phyloP scores from a whole-genome alignment of 2,888 invertebrate genomes.

The Spisula solida region DNA sequence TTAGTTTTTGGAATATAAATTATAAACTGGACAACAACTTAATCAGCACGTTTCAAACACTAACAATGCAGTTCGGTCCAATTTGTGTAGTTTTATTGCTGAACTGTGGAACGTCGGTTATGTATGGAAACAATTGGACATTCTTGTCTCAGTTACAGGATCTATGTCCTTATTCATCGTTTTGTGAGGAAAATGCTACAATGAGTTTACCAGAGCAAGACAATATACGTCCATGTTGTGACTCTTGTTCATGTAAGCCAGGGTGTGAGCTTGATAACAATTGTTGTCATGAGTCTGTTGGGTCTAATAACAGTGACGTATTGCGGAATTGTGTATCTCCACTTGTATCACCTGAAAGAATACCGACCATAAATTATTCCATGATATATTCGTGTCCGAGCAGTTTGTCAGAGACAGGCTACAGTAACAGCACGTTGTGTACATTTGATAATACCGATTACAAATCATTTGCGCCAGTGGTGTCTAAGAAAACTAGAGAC shows the following conservation, averaged over 20 bases:
- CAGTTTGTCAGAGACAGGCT: not conserved
- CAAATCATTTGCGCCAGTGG: not conserved
- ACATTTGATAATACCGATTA: not conserved
- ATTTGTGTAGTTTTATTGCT: not conserved
- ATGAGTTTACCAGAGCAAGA: not conserved
- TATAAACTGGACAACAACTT: too few species aligned
- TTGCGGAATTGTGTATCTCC: not conserved
- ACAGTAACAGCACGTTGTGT: not conserved
- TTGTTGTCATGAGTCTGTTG: not conserved
- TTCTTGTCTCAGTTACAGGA: not conserved
- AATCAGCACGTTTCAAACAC: too few species aligned
- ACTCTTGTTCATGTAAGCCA: not conserved
- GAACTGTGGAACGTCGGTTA: not conserved
- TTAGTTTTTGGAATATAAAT: too few species aligned
- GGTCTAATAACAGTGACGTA: not conserved
- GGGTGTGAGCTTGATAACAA: not conserved
- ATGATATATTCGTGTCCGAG: not conserved
- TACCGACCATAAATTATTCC: not conserved
- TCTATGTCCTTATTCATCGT: conserved; percentile 2
- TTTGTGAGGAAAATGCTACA: not conserved
- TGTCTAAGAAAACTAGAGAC: not conserved
- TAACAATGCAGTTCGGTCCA: too few species aligned
- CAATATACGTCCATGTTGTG: not conserved
- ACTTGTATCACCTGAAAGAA: not conserved
- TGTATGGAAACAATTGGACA: not conserved